Evolutionary conservation across 2,797 vertebrate genomes (phyloP), one percentile per base, ranked within the genome.

Genomic region (Gadopsis marmoratus): DNA sequence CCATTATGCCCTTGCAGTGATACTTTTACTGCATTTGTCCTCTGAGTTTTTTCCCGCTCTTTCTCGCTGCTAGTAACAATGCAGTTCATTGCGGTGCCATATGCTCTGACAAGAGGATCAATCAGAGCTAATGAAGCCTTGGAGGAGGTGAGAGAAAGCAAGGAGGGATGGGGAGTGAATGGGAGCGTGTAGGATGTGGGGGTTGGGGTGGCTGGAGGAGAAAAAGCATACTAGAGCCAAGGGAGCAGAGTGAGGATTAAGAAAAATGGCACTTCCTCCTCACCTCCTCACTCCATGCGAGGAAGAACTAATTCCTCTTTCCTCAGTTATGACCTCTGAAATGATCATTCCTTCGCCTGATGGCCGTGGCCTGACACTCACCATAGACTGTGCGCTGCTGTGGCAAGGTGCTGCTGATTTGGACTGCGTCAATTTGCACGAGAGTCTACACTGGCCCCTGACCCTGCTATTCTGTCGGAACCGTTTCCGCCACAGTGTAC

Each of bases 61-160:
- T 73, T 63, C 67, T 53, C 65, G 60, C 61, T 65, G 67, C 43
- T 58, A 14, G 66, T 82, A 87, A 86, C 82, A 88, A 65, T 65
- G 65, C 60, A 88, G 83, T 86, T 89, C 87, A 89, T 86, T 53
- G 59, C 59, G 9, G 71, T 81, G 84, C 83, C 78, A 79, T 83
- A 73, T 74, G 75, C 78, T 70, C 51, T 84, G 89, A 90, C 86
- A 87, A 79, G 83, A 86, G 79, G 86, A 92, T 93, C 90, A 93
- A 85, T 95, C 92, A 91, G 75, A 82, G 72, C 87, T 89, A 93
- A 93, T 91, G 91, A 91, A 90, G 79, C 83, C 86, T 74, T n/a
- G 78, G 78, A 90, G 81, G 78, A 84, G 80, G 79, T 81, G 84
- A 81, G 82, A 76, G 56, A 69, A 82, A 69, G 64, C 7, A 12